Base-by-base conservation (phyloP, 2,888 invertebrate species). In the Hemithea aestivaria region DNA sequence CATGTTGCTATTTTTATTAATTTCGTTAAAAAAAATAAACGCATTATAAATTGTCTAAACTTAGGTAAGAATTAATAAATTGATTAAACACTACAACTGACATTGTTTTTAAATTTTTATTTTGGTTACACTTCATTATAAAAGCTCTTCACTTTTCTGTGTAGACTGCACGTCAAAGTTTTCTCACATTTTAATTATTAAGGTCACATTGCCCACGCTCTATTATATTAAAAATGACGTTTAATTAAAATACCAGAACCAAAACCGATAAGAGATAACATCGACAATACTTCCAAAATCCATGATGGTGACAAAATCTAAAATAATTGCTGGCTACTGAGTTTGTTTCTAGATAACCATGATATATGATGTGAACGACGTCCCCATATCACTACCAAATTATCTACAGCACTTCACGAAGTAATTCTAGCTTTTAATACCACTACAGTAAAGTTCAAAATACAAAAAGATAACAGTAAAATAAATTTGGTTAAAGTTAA, bases 311-410 rank as follows among this genome's bases (percentile, higher is more conserved):
- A 64, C 63, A 51, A 64, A 67, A 68, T 69, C 70, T 62, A 65
- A 68, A 66, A 66, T 68, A 69, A 69, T 69, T 69, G 67, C 61
- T 51, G 48, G 69, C 69, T 69, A 69, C 69, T 44, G 62, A 56
- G 64, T 66, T 64, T 54, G 69, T 62, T 57, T 46, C 37, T 42
- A 51, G 71, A 69, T 69, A 70, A 66, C 54, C 47, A 63, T 69
- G 71, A 70, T 70, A 66, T 59, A 69, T 62, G 58, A 62, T 68
- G 60, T 59, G 65, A 66, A 58, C 54, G 54, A 46, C 57, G 43
- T 35, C 35, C 37, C 45, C 42, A 27, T 58, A 58, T 56, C 59
- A 43, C 26, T 6, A 25, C 47, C 45, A 45, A 45, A 3, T 24
- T 53, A 62, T 57, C 56, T 50, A 4, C 9, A 34, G 45, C 30